Evolutionary conservation across 2,888 invertebrate species (phyloP), one percentile per base, ranked within the genome.

Genomic region (Xestobium rufovillosum): DNA sequence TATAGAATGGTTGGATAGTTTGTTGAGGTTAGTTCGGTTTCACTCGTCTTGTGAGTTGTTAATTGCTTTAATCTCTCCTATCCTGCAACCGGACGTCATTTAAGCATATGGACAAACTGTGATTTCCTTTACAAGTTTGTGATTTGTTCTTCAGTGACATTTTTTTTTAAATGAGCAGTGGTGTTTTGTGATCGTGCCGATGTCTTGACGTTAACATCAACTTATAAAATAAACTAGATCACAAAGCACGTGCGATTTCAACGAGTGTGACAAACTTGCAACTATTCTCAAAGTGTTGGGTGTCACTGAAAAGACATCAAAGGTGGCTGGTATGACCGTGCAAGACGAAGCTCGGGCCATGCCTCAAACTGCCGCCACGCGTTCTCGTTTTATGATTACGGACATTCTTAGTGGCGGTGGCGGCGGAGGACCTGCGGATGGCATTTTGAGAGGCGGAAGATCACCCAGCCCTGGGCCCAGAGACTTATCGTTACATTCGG

Each of bases 381-480:
- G 86, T 52, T 85, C 87, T 43, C 70, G 87, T 49, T 89, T 89
- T 69, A 88, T 89, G 86, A 89, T 89, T 69, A 88, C 86, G 52
- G 89, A 89, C 65, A 89, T 89, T 56, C 71, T 89, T 49, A 78
- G 78, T 34, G 75, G 75, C 33, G 47, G 50, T 66, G 61, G 73
- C 70, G 31, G 71, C 71, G 41, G 72, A 72, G 19, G 55, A 74
- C 75, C 60, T 70, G 75, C 59, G 69, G 76, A 75, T 36, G 77
- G 66, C 56, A 67, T 63, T 55, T 69, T 67, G 30, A 48, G 60
- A 61, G 61, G 66, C 58, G 70, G 56, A 55, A 63, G 56, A 61
- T 70, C 60, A 58, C 74, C 61, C 49, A 72, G 58, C 66, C 73
- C 59, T 54, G 73, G 63, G 54, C 75, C 69, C 44, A 69, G 75